These are phyloP conservation scores for Matsumurasca onukii DNA, from an alignment of 1,140 invertebrate species.

Conservation along the genomic window DNA sequence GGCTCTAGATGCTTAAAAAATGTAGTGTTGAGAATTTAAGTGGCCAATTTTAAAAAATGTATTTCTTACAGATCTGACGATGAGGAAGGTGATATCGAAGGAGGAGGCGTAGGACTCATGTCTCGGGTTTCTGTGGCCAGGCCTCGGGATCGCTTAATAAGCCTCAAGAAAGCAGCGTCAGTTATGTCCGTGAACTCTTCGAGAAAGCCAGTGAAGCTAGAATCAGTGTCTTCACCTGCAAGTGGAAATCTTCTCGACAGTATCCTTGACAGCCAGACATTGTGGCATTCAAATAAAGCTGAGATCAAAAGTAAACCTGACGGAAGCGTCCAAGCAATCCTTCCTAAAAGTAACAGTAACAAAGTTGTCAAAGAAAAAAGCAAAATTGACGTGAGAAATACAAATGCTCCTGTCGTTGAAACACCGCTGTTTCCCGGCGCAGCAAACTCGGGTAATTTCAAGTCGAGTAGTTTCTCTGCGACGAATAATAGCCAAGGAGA, in stretches of 20 bases:
- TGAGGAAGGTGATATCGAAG: conserved; percentile 41
- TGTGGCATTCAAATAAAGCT: conserved; percentile 67
- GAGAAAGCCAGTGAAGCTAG: conserved; percentile 44
- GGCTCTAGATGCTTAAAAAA: too few species aligned
- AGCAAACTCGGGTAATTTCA: conserved; percentile 2
- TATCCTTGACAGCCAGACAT: conserved; percentile 72
- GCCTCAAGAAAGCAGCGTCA: conserved; percentile 29
- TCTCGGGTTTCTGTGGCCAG: neutral
- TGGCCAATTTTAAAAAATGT: too few species aligned
- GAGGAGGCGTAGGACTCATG: conserved; percentile 39
- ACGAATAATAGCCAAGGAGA: neutral
- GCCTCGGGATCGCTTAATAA: conserved; percentile 30
- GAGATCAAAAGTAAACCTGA: conserved; percentile 57
- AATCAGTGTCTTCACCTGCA: conserved; percentile 36
- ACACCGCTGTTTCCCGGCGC: conserved; percentile 33
- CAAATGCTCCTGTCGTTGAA: conserved; percentile 38
- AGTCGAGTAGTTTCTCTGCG: neutral
- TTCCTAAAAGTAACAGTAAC: conserved; percentile 30
- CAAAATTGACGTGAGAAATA: conserved; percentile 47
- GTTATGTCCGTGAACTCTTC: conserved; percentile 31
- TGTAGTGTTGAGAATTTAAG: too few species aligned
- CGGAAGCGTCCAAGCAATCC: conserved; percentile 50
- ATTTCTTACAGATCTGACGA: conserved; percentile 26
- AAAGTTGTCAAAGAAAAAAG: conserved; percentile 28
- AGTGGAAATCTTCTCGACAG: conserved; percentile 63